Evolutionary conservation across 2,113 vertebrate species (phyloP), one percentile per base, ranked within the genome.

Genomic region (Tiliqua scincoides): DNA sequence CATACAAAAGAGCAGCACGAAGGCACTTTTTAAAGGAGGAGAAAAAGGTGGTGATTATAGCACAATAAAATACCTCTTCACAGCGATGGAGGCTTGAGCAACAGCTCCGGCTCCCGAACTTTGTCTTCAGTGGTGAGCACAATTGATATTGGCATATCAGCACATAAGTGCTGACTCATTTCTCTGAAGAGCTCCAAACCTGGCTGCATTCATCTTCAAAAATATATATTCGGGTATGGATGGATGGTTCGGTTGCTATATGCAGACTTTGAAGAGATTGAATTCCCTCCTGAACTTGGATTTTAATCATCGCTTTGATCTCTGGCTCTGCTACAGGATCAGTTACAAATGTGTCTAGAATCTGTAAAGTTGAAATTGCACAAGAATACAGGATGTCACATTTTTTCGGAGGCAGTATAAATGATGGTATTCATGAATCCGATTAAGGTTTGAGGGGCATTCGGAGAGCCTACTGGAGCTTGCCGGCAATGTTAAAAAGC

Each of bases 291-390:
- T 90, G 91, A 94, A 92, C 72, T 91, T 90, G 89, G 91, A 90
- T 94, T 93, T 94, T 94, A 95, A 95, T 95, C 89, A 92, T 89
- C 18, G 1, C 93, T 95, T 95, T 95, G 93, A 93, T 95, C 94
- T 93, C 63, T 75, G 82, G 71, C 90, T 91, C 79, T 86, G 92
- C 91, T 94, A 89, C 79, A 89, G 93, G 84, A 86, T 89, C 91
- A 87, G 85, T 83, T 94, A 94, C 92, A 94, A 90, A 92, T 93
- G 89, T 88, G 90, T 89, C 83, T 94, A 0, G 1, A 94, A 93
- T 93, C 83, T 89, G 85, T 90, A 94, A 94, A 90, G 30, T 79
- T 91, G 79, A 91, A 91, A 90, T 86, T 89, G 74, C 90, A 92
- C 82, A 91, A 89, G 87, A 91, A 88, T 90, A 43, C 82, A 82